Evolutionary conservation across 2,797 vertebrate genomes (phyloP).

Genomic region (Cyclura pinguis): DNA sequence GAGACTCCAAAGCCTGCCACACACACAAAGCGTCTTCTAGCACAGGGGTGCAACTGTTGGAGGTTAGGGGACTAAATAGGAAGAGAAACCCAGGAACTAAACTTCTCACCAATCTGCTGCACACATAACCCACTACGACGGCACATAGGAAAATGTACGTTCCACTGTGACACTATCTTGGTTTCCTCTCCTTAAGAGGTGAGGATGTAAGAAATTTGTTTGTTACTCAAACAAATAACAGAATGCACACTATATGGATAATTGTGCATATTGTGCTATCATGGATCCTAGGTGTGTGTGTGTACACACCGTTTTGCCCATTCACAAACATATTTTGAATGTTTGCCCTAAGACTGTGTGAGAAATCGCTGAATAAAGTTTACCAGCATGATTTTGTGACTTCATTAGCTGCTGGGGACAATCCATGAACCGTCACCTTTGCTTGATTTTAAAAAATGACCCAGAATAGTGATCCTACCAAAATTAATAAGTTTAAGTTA

Average conservation of each 20-base stretch:
- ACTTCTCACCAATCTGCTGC: too few species aligned
- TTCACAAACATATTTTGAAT: neutral
- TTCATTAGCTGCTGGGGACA: constrained; percentile 1
- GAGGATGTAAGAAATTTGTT: neutral
- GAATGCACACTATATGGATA: neutral
- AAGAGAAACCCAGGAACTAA: too few species aligned
- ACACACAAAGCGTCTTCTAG: neutral
- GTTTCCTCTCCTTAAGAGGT: neutral
- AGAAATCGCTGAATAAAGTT: neutral
- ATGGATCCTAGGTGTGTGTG: neutral
- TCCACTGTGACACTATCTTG: neutral
- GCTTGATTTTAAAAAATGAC: neutral
- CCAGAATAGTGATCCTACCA: neutral
- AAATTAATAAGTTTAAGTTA: neutral
- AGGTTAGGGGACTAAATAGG: too few species aligned
- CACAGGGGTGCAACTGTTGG: too few species aligned
- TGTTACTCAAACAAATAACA: constrained; percentile 6
- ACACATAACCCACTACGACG: neutral
- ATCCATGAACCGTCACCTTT: constrained; percentile 6
- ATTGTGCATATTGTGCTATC: neutral
- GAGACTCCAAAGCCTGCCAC: neutral
- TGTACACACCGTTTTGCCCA: neutral
- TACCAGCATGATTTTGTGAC: neutral
- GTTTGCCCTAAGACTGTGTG: neutral
- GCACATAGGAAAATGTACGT: neutral